Evolutionary conservation across 2,888 invertebrate genomes (phyloP).

Genomic region (Oxytorus armatus): DNA sequence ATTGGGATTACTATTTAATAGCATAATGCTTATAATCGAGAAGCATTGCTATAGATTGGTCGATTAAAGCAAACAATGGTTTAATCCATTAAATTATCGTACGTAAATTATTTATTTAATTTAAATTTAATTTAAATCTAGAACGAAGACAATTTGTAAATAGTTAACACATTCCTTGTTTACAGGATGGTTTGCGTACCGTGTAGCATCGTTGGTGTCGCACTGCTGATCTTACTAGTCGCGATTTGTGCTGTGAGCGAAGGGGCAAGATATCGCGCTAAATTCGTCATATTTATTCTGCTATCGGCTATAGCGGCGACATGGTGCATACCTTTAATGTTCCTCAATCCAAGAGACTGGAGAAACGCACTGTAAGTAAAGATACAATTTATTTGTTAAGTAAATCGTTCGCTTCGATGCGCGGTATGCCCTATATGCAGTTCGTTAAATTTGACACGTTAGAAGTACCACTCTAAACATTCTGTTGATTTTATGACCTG

Average conservation of each 20-base stretch:
- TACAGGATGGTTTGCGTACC: slow-evolving; percentile 78
- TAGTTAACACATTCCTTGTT: slow-evolving; percentile 1
- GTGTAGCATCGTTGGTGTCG: slow-evolving; percentile 76
- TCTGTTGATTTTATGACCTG: too few relatives aligned
- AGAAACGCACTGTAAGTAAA: slow-evolving; percentile 91
- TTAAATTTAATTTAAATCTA: too few relatives aligned
- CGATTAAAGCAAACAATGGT: too few relatives aligned
- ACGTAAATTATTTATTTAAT: neutral
- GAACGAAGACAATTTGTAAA: neutral
- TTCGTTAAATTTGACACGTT: too few relatives aligned
- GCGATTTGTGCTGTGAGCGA: slow-evolving; percentile 85
- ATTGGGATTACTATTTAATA: too few relatives aligned
- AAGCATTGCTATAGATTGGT: too few relatives aligned
- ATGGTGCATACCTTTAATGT: slow-evolving; percentile 91
- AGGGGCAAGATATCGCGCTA: slow-evolving; percentile 89
- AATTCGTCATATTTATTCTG: slow-evolving; percentile 88
- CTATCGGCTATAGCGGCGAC: slow-evolving; percentile 87
- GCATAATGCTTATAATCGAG: too few relatives aligned
- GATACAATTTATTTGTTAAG: slow-evolving; percentile 13
- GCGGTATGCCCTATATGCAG: too few relatives aligned
- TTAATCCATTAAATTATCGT: too few relatives aligned
- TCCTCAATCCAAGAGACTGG: slow-evolving; percentile 89
- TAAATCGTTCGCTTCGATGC: too few relatives aligned
- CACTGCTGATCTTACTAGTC: slow-evolving; percentile 76
- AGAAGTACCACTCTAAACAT: too few relatives aligned